Evolutionary conservation across 2,888 invertebrate species (phyloP).

Genomic region (Pyrochroa serraticornis): DNA sequence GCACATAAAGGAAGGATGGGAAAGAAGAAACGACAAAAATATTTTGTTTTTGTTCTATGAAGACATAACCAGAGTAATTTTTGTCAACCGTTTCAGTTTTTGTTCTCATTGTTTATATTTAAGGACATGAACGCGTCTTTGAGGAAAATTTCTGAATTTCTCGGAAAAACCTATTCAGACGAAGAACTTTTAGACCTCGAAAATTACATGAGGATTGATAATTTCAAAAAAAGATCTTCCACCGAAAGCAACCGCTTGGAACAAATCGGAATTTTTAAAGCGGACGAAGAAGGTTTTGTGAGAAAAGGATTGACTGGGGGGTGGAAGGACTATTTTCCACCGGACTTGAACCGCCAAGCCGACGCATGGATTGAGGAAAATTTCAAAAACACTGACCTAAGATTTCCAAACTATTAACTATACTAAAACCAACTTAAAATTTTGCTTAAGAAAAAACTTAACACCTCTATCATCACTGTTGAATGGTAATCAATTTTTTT

Average conservation of each 20-base stretch:
- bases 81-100: no score
- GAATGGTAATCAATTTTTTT: no score
- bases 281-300: constrained; percentile 69
- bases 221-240: constrained; percentile 80
- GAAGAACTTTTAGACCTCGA: constrained; percentile 67
- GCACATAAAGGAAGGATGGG: constrained; percentile 75
- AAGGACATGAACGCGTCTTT: constrained; percentile 68
- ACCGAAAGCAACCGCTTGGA: constrained; percentile 74
- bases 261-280: constrained; percentile 65
- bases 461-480: no score
- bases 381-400: constrained; percentile 64
- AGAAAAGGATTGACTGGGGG: constrained; percentile 71
- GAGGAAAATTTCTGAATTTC: constrained; percentile 66
- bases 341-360: constrained; percentile 68
- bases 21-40: constrained; percentile 65
- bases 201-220: constrained; percentile 78
- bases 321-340: constrained; percentile 75
- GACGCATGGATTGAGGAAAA: constrained; percentile 74
- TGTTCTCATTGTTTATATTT: constrained; percentile 30
- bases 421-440: no score
- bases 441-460: no score
- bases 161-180: constrained; percentile 63
- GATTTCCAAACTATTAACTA: constrained; percentile 58
- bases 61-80: constrained; percentile 60
- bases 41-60: constrained; percentile 76